phyloP scores from a whole-genome alignment of 2,797 vertebrate species.

The Carcharodon carcharias region DNA sequence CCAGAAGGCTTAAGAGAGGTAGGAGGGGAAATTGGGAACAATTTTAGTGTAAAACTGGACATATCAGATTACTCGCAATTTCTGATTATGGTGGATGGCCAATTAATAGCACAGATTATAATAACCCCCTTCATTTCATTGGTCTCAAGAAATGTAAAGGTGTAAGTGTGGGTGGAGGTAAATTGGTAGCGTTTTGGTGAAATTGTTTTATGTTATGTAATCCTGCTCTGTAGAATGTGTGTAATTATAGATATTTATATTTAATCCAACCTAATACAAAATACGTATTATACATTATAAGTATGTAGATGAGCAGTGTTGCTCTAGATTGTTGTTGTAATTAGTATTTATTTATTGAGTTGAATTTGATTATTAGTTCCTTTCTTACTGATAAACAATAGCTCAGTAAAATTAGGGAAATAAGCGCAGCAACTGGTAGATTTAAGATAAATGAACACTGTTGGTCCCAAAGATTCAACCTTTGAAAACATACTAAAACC shows the following conservation, averaged over 20 bases:
- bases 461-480: background rate
- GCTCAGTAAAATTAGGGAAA: background rate
- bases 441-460: background rate
- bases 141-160: background rate
- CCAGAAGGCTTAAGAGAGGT: background rate
- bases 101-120: background rate
- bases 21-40: background rate
- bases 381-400: background rate
- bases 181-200: background rate
- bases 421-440: background rate
- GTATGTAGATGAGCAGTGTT: background rate
- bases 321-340: background rate
- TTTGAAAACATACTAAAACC: background rate
- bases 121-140: background rate
- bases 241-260: background rate
- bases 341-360: background rate
- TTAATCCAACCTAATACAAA: background rate
- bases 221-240: background rate
- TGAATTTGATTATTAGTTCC: background rate
- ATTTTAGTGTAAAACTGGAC: background rate
- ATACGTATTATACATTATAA: background rate
- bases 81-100: background rate
- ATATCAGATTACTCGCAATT: background rate
- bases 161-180: background rate
- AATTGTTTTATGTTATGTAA: background rate